A percentile compares a stretch with the other conserved stretches of the same genome.
These are phyloP conservation scores for Sarcophaga carnaria DNA, from an alignment of 2,888 invertebrate species.

Conservation along the genomic window DNA sequence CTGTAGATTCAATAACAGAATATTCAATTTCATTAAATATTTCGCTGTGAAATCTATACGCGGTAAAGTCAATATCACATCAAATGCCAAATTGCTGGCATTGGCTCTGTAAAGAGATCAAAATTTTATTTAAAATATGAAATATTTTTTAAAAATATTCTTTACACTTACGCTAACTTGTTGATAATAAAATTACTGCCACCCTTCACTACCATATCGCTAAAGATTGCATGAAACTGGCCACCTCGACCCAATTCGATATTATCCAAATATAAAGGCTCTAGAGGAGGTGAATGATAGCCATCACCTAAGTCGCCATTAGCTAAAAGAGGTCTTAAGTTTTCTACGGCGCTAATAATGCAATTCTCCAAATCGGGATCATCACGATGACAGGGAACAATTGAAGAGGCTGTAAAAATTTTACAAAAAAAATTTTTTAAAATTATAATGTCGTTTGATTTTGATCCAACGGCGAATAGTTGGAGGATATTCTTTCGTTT, in stretches of 20 bases:
- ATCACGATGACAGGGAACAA: slow-evolving; percentile 79
- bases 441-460: too few relatives aligned
- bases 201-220: slow-evolving; percentile 78
- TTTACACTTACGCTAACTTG: slow-evolving; percentile 77
- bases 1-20: slow-evolving; percentile 79
- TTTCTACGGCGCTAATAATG: slow-evolving; percentile 78
- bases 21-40: slow-evolving; percentile 78
- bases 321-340: slow-evolving; percentile 77
- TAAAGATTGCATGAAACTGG: slow-evolving; percentile 80
- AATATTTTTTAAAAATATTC: neutral
- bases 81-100: slow-evolving; percentile 78
- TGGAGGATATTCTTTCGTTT: too few relatives aligned
- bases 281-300: slow-evolving; percentile 78
- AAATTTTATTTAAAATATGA: neutral
- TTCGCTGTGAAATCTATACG: slow-evolving; percentile 80
- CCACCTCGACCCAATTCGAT: slow-evolving; percentile 79
- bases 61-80: slow-evolving; percentile 79
- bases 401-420: slow-evolving; percentile 75
- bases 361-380: slow-evolving; percentile 79
- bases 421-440: neutral
- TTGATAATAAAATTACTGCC: slow-evolving; percentile 81
- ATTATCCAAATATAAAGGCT: slow-evolving; percentile 79
- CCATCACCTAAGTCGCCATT: slow-evolving; percentile 81
- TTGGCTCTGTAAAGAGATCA: slow-evolving; percentile 76
- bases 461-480: too few relatives aligned